Base-by-base conservation (phyloP, 2,797 vertebrate genomes). In the Oryzias sinensis region DNA sequence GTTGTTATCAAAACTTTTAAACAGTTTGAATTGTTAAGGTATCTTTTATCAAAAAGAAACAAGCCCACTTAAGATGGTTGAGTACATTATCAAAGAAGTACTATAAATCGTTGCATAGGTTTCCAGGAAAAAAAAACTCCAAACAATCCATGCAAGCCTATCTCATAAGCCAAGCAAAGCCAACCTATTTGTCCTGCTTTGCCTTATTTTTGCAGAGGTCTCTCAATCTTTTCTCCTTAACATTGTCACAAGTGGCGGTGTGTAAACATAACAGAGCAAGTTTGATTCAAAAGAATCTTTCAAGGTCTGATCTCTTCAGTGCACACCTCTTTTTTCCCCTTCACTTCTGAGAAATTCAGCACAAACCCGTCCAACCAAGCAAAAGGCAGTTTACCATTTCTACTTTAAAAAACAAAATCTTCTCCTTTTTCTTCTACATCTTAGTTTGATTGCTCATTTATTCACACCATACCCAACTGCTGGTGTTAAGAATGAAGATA, bases 191-290 rank as follows among this genome's bases (percentile, higher is more conserved):
- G 16, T 41, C 2, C 24, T 56, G 22, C 48, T 6, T 94, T 92
- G 94, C 92, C 93, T 93, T 89, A 75, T 37, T 33, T 37, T 92
- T 52, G 85, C 63, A 59, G 88, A 86, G 17, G 77, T 52, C 15
- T 87, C 87, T 91, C 80, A 82, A 42, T 91, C 93, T 88, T 92
- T 93, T 87, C 89, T 93, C 79, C 87, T 85, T 72, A 88, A 65
- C 85, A 84, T 85, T 53, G 64, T 60, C 33, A 50, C 61, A 29
- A 17, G 41, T 41, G 29, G 9, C 59, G 13, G 72, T 42, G 45
- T 16, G 45, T 16, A 25, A 55, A 56, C 64, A 33, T n/a, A 63
- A 47, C 6, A 22, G n/a, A 6, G 25, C 14, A 1, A 5, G 43
- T 66, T 46, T 62, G 51, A 62, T 43, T 70, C 44, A 45, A 60